Evolutionary conservation across 1,140 invertebrate species (phyloP), one percentile per base, ranked within the genome.

Genomic region (Eciton burchellii): DNA sequence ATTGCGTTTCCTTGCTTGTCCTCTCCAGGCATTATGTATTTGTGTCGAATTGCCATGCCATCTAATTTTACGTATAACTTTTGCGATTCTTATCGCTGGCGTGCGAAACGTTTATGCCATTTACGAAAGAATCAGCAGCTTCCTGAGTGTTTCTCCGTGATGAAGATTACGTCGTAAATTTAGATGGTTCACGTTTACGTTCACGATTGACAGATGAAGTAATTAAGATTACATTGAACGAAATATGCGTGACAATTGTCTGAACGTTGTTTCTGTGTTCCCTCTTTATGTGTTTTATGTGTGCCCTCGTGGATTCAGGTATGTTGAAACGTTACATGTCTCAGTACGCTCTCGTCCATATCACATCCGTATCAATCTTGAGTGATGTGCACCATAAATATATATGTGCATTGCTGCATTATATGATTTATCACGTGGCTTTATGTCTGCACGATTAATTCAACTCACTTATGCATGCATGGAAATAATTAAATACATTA

Each of bases 281-380:
- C 83, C 79, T 90, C 91, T 92, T 24, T 88, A 66, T 89, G 76
- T 91, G 83, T 92, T 90, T 87, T 92, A 88, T 92, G 81, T 92
- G 86, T 91, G 84, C 84, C 88, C 79, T 76, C 87, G 71, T 85
- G 90, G 90, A 91, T 66, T 60, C 90, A 92, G 92, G 92, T 92
- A 92, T 86, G 92, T 92, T 85, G 72, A 87, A 87, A 86, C 35
- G 83, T 86, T 84, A 87, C 6, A 77, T 74, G 74, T 56, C 29
- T 77, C 47, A 54, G 9, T 52, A n/a, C 14, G 16, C 29, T 54
- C 45, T 19, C 1, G 5, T 43, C 19, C 60, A 5, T 62, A 35
- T 35, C 35, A 6, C 35, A 6, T 60, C 45, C 8, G n/a, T 9
- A 1, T 63, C 49, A 12, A 76, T 65, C 65, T 21, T 11, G 49